A percentile compares a stretch with the other conserved stretches of the same genome.
Conservation (phyloP, 2,888 invertebrate genomes). For the Tinea pellionella region DNA sequence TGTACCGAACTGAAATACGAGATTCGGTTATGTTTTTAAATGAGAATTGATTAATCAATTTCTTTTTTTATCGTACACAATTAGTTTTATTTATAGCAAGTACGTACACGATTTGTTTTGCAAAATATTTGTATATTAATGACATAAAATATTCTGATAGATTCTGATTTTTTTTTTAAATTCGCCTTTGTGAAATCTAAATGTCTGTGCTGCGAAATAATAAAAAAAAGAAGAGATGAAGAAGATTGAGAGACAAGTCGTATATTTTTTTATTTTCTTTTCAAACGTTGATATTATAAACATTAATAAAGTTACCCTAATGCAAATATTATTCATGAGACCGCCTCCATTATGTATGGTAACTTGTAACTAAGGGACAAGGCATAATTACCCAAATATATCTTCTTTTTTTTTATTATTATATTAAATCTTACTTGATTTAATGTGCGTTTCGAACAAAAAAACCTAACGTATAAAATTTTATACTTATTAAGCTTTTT, state of each 20-base stretch:
- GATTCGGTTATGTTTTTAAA: too few relatives aligned
- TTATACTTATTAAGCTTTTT: too few relatives aligned
- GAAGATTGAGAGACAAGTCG: neutral
- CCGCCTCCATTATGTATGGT: neutral
- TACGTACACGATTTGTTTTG: too few relatives aligned
- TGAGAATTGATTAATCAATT: too few relatives aligned
- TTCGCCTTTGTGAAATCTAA: too few relatives aligned
- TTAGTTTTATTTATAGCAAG: too few relatives aligned
- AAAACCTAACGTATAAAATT: neutral
- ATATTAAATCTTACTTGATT: neutral
- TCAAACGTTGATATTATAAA: neutral
- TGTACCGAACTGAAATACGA: too few relatives aligned
- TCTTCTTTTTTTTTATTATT: neutral
- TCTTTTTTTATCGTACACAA: too few relatives aligned
- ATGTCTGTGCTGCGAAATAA: too few relatives aligned
- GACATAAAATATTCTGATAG: too few relatives aligned
- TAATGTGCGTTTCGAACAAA: neutral
- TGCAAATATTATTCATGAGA: constrained; percentile 6
- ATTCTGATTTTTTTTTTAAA: too few relatives aligned
- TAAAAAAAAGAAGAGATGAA: neutral
- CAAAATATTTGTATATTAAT: too few relatives aligned
- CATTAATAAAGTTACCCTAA: constrained; percentile 8
- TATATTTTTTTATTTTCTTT: neutral
- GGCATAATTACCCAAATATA: constrained; percentile 5
- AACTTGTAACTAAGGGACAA: neutral